Percentiles rank a stretch among this genome's conserved stretches.
These are phyloP conservation scores for Dascillus cervinus DNA, from an alignment of 2,888 invertebrate species.

Conservation along the genomic window DNA sequence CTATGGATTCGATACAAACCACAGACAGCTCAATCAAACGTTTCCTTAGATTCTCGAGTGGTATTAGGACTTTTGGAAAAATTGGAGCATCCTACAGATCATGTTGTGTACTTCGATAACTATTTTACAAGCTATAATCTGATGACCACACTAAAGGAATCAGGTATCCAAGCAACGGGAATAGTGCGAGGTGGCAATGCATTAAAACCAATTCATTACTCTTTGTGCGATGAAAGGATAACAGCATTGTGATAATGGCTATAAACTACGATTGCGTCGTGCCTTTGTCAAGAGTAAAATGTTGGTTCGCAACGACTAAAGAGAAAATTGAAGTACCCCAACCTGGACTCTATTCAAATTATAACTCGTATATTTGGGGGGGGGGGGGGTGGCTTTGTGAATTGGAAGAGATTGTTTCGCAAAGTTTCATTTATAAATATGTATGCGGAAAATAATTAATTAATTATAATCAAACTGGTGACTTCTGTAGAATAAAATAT, in stretches of 20 bases:
- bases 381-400: conserved; percentile 8
- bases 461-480: too few species aligned
- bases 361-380: conserved; percentile 11
- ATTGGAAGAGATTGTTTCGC: conserved; percentile 5
- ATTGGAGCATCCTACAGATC: conserved; percentile 9
- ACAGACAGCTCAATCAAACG: too few species aligned
- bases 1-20: too few species aligned
- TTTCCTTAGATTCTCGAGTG: conserved; percentile 16
- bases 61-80: conserved; percentile 16
- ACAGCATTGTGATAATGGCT: conserved; percentile 17
- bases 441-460: not conserved
- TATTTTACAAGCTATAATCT: conserved; percentile 15
- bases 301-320: conserved; percentile 7
- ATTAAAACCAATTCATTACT: conserved; percentile 11
- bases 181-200: conserved; percentile 10
- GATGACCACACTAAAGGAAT: conserved; percentile 6
- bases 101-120: conserved; percentile 16
- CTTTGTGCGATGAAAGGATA: conserved; percentile 20
- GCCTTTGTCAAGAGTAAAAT: conserved; percentile 8
- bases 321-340: conserved; percentile 10
- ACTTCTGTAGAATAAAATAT: too few species aligned
- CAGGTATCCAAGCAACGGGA: conserved; percentile 8
- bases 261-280: conserved; percentile 13
- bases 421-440: not conserved
- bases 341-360: conserved; percentile 7